These are phyloP conservation scores for Phenganax stokvisi DNA, from an alignment of 92 coral and sea anemone genomes.

Conservation along the genomic window DNA sequence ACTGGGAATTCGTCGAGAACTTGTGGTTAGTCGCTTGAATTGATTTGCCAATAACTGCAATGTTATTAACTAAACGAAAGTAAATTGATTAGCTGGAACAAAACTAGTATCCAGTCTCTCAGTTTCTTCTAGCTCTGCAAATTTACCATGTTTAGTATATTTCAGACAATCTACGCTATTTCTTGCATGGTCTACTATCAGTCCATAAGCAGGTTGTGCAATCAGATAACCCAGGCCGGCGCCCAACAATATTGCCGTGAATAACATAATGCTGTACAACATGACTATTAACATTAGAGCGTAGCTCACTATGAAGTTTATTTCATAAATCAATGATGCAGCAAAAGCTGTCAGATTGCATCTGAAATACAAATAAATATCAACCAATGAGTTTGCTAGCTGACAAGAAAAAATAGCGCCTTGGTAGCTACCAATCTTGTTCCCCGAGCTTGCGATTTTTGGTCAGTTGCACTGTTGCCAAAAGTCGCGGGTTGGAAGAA, in stretches of 20 bases:
- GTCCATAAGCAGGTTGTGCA: slow-evolving; percentile 11
- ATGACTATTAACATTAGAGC: slow-evolving; percentile 69
- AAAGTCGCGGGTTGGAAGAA: too few species aligned
- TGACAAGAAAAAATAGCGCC: too few species aligned
- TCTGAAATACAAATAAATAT: slow-evolving; percentile 1
- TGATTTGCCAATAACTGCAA: too few species aligned
- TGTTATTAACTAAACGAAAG: background rate
- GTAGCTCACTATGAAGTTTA: slow-evolving; percentile 49
- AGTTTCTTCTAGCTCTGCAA: background rate
- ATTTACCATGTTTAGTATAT: background rate
- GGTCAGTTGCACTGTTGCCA: too few species aligned
- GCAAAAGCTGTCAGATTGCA: slow-evolving; percentile 11
- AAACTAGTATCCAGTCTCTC: slow-evolving; percentile 17
- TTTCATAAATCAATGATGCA: slow-evolving; percentile 35
- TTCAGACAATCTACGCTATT: background rate
- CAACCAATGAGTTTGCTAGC: background rate
- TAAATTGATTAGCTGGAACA: slow-evolving; percentile 2
- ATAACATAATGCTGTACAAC: slow-evolving; percentile 59
- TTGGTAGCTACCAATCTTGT: too few species aligned
- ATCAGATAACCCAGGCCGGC: slow-evolving; percentile 54
- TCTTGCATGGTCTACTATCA: background rate
- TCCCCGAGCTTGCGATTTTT: too few species aligned
- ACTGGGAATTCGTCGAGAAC: background rate
- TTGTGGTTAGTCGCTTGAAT: too few species aligned
- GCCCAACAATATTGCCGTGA: slow-evolving; percentile 58